phyloP scores from a whole-genome alignment of 2,797 vertebrate genomes.

The Sphenopsis melanotis region DNA sequence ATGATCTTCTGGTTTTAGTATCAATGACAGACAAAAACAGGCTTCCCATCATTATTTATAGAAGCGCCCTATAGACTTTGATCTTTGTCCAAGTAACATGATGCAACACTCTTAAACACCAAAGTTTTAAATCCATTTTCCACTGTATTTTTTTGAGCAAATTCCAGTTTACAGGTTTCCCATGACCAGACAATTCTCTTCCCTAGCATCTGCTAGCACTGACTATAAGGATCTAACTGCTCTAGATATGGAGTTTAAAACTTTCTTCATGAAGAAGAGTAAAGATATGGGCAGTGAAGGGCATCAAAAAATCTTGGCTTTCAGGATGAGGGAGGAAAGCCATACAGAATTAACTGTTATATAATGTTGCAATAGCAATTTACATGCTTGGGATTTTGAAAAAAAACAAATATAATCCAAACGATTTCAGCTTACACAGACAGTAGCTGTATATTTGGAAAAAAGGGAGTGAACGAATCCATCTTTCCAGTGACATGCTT shows the following conservation, averaged over 20 bases:
- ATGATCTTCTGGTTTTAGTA: background rate
- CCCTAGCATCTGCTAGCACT: background rate
- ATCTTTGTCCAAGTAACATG: background rate
- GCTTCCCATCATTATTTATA: background rate
- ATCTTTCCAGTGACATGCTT: background rate
- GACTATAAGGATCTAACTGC: background rate
- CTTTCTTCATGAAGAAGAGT: background rate
- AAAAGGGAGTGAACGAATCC: background rate
- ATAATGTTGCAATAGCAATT: background rate
- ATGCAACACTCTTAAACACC: background rate
- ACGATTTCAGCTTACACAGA: background rate
- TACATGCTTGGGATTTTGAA: background rate
- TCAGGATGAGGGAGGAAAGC: background rate
- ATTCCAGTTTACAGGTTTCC: background rate
- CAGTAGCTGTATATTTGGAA: background rate
- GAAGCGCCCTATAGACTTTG: rapidly evolving
- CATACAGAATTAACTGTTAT: background rate
- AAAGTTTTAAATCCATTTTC: background rate
- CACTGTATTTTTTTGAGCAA: background rate
- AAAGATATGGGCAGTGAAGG: background rate
- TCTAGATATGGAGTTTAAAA: background rate
- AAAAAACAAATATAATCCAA: background rate
- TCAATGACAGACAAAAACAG: background rate
- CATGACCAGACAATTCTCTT: background rate
- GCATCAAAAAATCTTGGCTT: background rate